A percentile compares a stretch with the other conserved stretches of the same genome.
Conservation (phyloP, 2,888 invertebrate genomes). For the Druceiella hillmani region DNA sequence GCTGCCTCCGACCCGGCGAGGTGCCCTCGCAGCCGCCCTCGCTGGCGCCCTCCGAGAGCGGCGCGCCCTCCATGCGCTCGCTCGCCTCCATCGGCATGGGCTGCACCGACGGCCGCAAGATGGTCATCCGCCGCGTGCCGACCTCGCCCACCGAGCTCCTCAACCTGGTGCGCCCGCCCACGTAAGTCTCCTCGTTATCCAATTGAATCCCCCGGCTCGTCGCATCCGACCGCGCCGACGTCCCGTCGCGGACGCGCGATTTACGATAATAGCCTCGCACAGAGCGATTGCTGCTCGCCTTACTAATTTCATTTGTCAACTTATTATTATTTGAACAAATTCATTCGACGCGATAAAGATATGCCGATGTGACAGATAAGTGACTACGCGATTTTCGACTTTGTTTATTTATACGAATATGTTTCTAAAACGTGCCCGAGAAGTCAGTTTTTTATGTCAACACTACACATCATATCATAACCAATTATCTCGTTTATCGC, state of each 20-base stretch:
- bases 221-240: slow-evolving; percentile 31
- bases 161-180: slow-evolving; percentile 78
- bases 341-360: no score
- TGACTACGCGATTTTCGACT: no score
- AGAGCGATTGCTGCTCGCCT: not conserved
- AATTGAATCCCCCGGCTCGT: slow-evolving; percentile 30
- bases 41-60: slow-evolving; percentile 53
- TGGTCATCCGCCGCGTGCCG: slow-evolving; percentile 78
- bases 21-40: slow-evolving; percentile 33
- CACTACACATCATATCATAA: no score
- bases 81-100: slow-evolving; percentile 84
- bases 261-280: no score
- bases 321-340: no score
- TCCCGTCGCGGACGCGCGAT: not conserved
- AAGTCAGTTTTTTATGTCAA: no score
- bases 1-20: slow-evolving; percentile 46
- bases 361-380: no score
- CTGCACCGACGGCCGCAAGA: slow-evolving; percentile 80
- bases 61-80: slow-evolving; percentile 68
- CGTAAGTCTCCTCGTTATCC: slow-evolving; percentile 54
- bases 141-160: slow-evolving; percentile 82
- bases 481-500: no score
- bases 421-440: no score
- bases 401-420: no score
- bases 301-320: slow-evolving; percentile 11